Evolutionary conservation across 1,140 invertebrate genomes (phyloP).

Genomic region (Chymomyza costata): DNA sequence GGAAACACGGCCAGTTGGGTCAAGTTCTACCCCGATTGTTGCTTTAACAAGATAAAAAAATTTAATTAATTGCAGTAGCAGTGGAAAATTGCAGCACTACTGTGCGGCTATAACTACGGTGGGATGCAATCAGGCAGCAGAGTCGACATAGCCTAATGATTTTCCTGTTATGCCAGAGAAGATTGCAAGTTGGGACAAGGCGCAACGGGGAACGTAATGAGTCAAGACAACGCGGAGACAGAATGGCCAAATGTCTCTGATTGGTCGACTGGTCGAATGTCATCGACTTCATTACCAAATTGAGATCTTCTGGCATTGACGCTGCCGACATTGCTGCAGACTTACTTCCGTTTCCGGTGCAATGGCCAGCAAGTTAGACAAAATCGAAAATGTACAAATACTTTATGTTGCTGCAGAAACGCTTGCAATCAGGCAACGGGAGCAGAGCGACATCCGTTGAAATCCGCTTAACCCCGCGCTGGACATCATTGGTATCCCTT

Average conservation of each 20-base stretch:
- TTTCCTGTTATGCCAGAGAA: constrained; percentile 58
- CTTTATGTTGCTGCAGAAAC: constrained; percentile 44
- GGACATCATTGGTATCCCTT: background rate
- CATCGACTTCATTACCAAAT: constrained; percentile 69
- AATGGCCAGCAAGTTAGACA: constrained; percentile 44
- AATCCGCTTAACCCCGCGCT: constrained; percentile 26
- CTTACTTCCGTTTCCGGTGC: constrained; percentile 65
- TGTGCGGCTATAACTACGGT: constrained; percentile 12
- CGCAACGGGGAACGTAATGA: constrained; percentile 62
- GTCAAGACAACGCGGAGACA: constrained; percentile 27
- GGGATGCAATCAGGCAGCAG: constrained; percentile 55
- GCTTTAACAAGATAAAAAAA: constrained; percentile 38
- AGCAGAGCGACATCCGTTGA: constrained; percentile 58
- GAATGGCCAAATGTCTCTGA: background rate
- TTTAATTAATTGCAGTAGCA: constrained; percentile 66
- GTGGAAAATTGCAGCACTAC: constrained; percentile 37
- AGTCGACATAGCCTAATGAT: constrained; percentile 70
- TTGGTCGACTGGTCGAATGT: too few relatives aligned
- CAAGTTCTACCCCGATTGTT: background rate
- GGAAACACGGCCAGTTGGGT: too few relatives aligned
- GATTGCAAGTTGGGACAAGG: background rate
- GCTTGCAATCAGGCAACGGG: constrained; percentile 60
- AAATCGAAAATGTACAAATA: constrained; percentile 56
- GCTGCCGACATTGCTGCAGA: constrained; percentile 35
- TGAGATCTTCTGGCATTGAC: constrained; percentile 50